Base-by-base conservation (phyloP, 2,113 vertebrate species). In the Entelurus aequoreus region DNA sequence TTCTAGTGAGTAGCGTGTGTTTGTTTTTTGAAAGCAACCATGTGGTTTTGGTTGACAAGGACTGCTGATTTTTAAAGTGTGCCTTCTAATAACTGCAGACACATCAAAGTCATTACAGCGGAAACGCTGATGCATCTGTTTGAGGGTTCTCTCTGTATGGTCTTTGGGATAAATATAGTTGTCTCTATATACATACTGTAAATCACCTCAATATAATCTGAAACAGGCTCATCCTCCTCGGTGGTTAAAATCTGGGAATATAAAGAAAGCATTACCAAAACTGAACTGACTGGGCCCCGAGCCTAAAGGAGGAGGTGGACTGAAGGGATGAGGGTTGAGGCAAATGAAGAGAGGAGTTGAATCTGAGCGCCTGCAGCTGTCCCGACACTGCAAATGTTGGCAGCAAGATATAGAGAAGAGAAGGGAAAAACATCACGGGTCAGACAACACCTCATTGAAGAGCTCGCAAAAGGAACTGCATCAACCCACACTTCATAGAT, bases 311-410 rank as follows among this genome's bases (percentile, higher is more conserved):
- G 77, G 72, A 84, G 66, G 68, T 74, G 76, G 77, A 66, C 63
- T 62, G 77, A 74, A 63, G 65, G 56, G 58, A 63, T 75, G 54
- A 65, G 69, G 68, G 78, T 77, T 65, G 70, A 75, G 60, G 64
- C 58, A 71, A 63, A 75, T 67, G 53, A 75, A 58, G 66, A 65
- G 67, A 63, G 75, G 69, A 48, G 60, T 75, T 55, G 71, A 65
- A 65, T 71, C 52, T 71, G 62, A 78, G 74, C 80, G 75, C 81
- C 84, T 82, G 84, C 86, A 87, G 87, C 86, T 87, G 84, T 83
- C 75, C 71, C 48, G 28, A 53, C 71, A 69, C 77, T 68, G 58
- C 65, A 72, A 73, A 68, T 58, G 77, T 82, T 87, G 87, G 84
- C 84, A 87, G 53, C 46, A 60, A 74, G 74, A 79, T 69, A 75